Evolutionary conservation across 35 echinoderm and acorn worm genomes (phyloP).

Genomic region (Apostichopus parvimensis): DNA sequence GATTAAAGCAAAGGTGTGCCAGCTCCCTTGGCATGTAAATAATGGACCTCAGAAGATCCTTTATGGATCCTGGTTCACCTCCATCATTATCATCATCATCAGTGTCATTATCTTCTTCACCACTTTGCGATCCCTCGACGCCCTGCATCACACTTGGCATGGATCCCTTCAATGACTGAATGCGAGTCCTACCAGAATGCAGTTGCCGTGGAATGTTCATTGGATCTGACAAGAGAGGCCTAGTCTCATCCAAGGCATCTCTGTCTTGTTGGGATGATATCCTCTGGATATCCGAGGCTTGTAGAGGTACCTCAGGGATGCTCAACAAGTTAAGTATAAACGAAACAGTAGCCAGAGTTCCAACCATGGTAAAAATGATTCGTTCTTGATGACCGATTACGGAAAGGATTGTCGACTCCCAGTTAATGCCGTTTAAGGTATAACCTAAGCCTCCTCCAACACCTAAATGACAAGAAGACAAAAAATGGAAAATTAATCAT

Average conservation of each 20-base stretch:
- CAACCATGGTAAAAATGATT: constrained; percentile 64
- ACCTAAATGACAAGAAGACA: constrained; percentile 44
- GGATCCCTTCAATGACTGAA: not conserved
- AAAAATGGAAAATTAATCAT: no score
- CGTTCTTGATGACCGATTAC: constrained; percentile 71
- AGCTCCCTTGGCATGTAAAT: constrained; percentile 85
- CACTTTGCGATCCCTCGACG: not conserved
- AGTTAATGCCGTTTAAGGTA: constrained; percentile 77
- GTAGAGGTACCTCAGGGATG: constrained; percentile 72
- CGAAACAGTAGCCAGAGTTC: constrained; percentile 50
- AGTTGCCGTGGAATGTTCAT: not conserved
- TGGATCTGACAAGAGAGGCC: constrained; percentile 25
- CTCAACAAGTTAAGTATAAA: constrained; percentile 76
- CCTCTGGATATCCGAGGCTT: not conserved
- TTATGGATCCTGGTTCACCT: constrained; percentile 53
- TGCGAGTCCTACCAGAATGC: not conserved
- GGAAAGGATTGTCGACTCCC: constrained; percentile 62
- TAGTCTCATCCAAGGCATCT: constrained; percentile 49
- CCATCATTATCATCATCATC: not conserved
- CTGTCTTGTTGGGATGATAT: not conserved
- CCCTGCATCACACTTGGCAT: constrained; percentile 29
- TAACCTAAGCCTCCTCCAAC: constrained; percentile 83
- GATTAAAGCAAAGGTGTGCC: constrained; percentile 73
- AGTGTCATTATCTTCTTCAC: not conserved
- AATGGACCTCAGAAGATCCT: constrained; percentile 67